Conservation (phyloP, 2,888 invertebrate species). For the Frankliniella intonsa region DNA sequence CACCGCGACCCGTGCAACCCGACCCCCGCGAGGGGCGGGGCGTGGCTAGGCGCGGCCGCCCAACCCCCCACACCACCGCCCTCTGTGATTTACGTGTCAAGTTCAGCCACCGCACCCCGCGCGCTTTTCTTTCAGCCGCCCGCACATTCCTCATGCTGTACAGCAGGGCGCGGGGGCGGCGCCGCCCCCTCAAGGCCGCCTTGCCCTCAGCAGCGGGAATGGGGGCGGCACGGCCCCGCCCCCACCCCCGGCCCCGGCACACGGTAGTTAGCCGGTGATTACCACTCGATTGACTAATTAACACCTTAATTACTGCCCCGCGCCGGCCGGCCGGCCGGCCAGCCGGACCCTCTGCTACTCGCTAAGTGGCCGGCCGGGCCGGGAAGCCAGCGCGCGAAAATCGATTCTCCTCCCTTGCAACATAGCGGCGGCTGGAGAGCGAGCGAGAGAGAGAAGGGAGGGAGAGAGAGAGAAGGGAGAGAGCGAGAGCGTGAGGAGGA, state of each 20-base stretch:
- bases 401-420: too few relatives aligned
- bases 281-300: slow-evolving; percentile 14
- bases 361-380: too few relatives aligned
- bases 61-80: background rate
- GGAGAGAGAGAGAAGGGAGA: too few relatives aligned
- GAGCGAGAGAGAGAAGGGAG: too few relatives aligned
- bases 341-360: background rate
- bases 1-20: background rate
- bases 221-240: background rate
- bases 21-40: background rate
- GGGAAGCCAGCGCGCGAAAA: too few relatives aligned
- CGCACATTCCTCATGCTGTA: too few relatives aligned
- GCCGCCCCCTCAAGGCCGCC: too few relatives aligned
- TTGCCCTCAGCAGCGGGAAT: background rate
- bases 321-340: background rate
- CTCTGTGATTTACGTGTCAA: background rate
- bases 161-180: too few relatives aligned
- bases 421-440: too few relatives aligned
- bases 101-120: background rate
- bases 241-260: background rate
- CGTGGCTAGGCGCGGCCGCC: too few relatives aligned
- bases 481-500: too few relatives aligned
- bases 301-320: background rate
- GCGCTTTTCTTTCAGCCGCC: too few relatives aligned
- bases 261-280: background rate